Evolutionary conservation across 2,797 vertebrate species (phyloP).

Genomic region (Sebastes goodei): DNA sequence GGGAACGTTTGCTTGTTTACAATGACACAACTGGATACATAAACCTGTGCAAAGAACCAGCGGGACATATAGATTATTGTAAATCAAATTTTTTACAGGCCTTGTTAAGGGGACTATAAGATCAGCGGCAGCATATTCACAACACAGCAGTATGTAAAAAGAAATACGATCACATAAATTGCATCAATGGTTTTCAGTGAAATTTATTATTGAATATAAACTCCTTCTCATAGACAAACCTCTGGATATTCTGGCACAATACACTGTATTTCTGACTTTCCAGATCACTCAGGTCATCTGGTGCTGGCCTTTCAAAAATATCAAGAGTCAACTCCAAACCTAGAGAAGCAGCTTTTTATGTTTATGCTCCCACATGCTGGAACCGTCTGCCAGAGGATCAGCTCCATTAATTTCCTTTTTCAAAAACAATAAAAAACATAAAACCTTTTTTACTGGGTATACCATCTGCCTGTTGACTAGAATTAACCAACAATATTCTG

Average conservation of each 20-base stretch:
- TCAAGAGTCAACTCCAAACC: slow-evolving; percentile 17
- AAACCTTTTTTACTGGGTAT: not conserved
- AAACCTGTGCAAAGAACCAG: not conserved
- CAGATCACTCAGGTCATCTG: slow-evolving; percentile 5
- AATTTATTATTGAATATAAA: not conserved
- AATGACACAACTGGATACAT: not conserved
- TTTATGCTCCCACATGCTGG: not conserved
- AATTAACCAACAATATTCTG: not conserved
- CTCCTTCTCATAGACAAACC: not conserved
- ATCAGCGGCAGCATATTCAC: not conserved
- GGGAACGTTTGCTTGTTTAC: not conserved
- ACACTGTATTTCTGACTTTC: not conserved
- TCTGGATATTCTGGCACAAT: not conserved
- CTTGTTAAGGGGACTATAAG: not conserved
- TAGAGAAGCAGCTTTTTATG: not conserved
- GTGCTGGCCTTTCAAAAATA: slow-evolving; percentile 31
- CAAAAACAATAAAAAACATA: not conserved
- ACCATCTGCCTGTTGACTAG: not conserved
- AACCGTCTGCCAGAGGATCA: not conserved
- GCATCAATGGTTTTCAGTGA: not conserved
- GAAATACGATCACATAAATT: not conserved
- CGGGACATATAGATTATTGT: not conserved
- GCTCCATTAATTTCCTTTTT: not conserved
- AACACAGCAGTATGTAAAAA: not conserved
- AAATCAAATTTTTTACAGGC: not conserved